A percentile compares a stretch with the other conserved stretches of the same genome.
phyloP scores from a whole-genome alignment of 92 coral and sea anemone species.

The Meandrina meandrites region DNA sequence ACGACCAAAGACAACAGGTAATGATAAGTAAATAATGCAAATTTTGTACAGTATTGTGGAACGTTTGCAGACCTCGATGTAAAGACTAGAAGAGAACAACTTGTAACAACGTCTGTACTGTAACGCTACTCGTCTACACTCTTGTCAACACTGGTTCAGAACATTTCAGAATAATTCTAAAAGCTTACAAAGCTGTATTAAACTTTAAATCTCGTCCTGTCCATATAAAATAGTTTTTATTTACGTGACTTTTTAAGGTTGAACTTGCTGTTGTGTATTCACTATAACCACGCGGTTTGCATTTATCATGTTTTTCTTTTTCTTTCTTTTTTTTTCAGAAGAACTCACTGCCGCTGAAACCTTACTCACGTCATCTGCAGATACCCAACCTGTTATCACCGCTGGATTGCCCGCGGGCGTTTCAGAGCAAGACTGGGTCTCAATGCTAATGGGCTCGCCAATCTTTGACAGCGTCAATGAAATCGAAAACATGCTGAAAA shows the following conservation, averaged over 20 bases:
- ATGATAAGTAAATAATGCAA: background rate
- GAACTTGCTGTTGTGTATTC: background rate
- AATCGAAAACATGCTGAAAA: constrained; percentile 87
- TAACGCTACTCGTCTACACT: background rate
- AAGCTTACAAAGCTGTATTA: no score
- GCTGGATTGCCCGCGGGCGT: constrained; percentile 88
- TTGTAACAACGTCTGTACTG: background rate
- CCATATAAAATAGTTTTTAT: background rate
- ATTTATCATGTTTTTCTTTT: background rate
- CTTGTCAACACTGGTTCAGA: background rate
- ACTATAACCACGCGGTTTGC: background rate
- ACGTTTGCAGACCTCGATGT: background rate
- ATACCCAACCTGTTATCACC: constrained; percentile 63
- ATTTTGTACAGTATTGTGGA: background rate
- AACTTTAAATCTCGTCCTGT: background rate
- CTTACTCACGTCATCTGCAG: constrained; percentile 23
- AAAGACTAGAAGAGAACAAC: background rate
- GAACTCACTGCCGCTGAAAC: constrained; percentile 30
- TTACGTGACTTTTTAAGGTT: no score
- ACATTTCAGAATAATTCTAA: background rate
- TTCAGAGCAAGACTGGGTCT: constrained; percentile 96
- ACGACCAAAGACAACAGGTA: constrained; percentile 52
- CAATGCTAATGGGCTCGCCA: constrained; percentile 94
- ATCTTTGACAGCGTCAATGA: constrained; percentile 93
- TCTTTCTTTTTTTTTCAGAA: background rate